Evolutionary conservation across 1,140 invertebrate genomes (phyloP).

Genomic region (Scaptomyza graminum): DNA sequence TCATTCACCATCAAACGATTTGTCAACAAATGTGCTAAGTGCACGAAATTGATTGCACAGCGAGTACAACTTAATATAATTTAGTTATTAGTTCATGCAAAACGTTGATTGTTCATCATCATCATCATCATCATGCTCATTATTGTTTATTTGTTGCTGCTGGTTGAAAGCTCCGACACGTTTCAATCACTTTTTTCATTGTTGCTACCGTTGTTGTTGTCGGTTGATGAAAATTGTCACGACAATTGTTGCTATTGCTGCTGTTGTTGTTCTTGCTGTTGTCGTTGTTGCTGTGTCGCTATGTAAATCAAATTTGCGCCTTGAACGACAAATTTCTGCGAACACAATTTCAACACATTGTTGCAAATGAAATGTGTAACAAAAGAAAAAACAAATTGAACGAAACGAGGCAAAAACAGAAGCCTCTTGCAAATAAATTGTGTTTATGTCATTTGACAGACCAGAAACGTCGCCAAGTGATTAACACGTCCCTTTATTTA

Average conservation of each 20-base stretch:
- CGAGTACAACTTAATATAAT: conserved; percentile 64
- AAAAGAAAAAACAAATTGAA: conserved; percentile 5
- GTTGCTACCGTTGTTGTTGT: not conserved
- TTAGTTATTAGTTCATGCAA: conserved; percentile 63
- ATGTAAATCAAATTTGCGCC: conserved; percentile 72
- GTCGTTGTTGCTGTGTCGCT: conserved; percentile 20
- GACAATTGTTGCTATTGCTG: conserved; percentile 51
- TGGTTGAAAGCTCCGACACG: conserved; percentile 67
- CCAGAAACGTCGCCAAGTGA: conserved; percentile 23
- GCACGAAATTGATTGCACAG: conserved; percentile 20
- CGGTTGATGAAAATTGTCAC: conserved; percentile 58
- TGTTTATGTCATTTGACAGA: conserved; percentile 58
- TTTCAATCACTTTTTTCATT: conserved; percentile 25
- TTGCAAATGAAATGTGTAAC: conserved; percentile 27
- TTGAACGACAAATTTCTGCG: conserved; percentile 44
- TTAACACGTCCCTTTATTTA: conserved; percentile 36
- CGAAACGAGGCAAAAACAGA: not conserved
- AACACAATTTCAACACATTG: conserved; percentile 34
- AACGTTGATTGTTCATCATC: conserved; percentile 17
- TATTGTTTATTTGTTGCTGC: conserved; percentile 18
- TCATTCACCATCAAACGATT: conserved; percentile 27
- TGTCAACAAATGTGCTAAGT: conserved; percentile 42
- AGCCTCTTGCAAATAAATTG: conserved; percentile 54
- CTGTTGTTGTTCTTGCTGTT: conserved; percentile 25
- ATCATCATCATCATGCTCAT: conserved; percentile 30